Evolutionary conservation across 1,140 invertebrate species (phyloP).

Genomic region (Drosophila tsacasi): DNA sequence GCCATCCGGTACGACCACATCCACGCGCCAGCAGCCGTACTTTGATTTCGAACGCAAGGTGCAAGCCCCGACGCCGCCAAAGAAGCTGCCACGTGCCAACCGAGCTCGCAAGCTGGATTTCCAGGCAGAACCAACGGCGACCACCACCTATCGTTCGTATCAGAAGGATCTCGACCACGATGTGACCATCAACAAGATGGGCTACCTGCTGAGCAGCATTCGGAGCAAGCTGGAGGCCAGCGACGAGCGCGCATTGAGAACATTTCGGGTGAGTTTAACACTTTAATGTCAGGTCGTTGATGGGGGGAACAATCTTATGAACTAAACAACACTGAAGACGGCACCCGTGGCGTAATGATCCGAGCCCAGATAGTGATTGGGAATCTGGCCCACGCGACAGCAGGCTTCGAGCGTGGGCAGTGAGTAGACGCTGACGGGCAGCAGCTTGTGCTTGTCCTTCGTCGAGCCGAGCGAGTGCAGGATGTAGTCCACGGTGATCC

Average conservation of each 20-base stretch:
- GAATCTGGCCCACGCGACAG: constrained; percentile 87
- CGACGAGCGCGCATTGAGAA: constrained; percentile 63
- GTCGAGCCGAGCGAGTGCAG: constrained; percentile 86
- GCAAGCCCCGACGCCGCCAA: constrained; percentile 62
- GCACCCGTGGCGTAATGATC: constrained; percentile 91
- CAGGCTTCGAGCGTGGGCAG: constrained; percentile 89
- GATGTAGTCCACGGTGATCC: constrained; percentile 94
- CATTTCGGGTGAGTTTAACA: constrained; percentile 70
- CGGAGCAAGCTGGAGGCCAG: constrained; percentile 76
- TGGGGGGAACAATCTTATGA: neutral
- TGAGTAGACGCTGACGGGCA: constrained; percentile 86
- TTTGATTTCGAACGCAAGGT: constrained; percentile 80
- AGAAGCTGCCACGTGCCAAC: constrained; percentile 58
- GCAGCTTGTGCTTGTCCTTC: constrained; percentile 37
- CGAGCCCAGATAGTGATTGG: constrained; percentile 90
- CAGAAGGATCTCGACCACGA: constrained; percentile 78
- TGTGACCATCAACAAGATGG: constrained; percentile 76
- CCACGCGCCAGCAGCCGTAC: constrained; percentile 41
- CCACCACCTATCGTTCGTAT: constrained; percentile 76
- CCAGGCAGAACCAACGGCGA: constrained; percentile 19
- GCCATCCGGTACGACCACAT: constrained; percentile 53
- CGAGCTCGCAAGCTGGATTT: constrained; percentile 74
- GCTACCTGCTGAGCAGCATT: constrained; percentile 76
- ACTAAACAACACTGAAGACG: constrained; percentile 62
- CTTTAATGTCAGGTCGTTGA: neutral